Evolutionary conservation across 2,797 vertebrate genomes (phyloP).

Genomic region (Rhincodon typus): DNA sequence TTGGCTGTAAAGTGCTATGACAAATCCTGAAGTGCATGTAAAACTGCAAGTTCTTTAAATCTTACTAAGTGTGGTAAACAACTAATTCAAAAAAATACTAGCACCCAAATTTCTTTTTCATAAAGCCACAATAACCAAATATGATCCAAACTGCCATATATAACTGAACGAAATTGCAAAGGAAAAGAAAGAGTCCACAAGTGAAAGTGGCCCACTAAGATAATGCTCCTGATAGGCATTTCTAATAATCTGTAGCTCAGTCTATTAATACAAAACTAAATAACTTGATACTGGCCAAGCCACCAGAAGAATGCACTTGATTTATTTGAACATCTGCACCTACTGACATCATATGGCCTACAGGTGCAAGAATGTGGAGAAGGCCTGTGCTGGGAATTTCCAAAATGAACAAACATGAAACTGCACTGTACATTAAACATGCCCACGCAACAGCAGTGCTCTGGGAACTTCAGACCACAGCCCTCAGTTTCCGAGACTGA

Average conservation of each 20-base stretch:
- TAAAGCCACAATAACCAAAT: background rate
- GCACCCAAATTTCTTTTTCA: background rate
- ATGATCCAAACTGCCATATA: background rate
- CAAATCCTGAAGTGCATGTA: background rate
- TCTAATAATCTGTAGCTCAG: background rate
- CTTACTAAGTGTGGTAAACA: background rate
- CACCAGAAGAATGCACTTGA: background rate
- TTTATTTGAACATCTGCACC: background rate
- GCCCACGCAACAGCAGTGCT: background rate
- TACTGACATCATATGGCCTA: background rate
- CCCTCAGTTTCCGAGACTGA: background rate
- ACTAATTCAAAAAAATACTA: background rate
- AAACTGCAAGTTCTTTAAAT: background rate
- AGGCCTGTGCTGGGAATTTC: background rate
- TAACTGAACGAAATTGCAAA: background rate
- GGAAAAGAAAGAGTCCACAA: background rate
- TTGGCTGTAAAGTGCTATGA: background rate
- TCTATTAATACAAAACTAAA: background rate
- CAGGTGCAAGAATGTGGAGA: background rate
- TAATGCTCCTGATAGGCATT: background rate
- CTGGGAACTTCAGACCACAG: background rate
- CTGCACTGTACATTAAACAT: background rate
- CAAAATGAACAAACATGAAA: background rate
- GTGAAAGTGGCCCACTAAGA: background rate
- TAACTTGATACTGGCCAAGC: background rate